Conservation (phyloP, 1,140 invertebrate species). For the Drosophila willistoni region DNA sequence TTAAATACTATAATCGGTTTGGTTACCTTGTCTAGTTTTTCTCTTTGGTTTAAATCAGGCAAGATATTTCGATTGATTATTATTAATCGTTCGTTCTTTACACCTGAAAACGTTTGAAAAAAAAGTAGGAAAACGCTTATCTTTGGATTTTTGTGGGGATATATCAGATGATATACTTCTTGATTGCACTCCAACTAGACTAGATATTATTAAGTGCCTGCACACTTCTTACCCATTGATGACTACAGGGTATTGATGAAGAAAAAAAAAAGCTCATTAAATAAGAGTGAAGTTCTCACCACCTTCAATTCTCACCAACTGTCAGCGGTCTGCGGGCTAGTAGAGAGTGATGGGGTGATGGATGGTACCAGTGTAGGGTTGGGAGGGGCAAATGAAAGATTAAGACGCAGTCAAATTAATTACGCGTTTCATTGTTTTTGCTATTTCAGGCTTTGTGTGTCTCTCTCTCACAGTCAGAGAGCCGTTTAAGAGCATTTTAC, state of each 20-base stretch:
- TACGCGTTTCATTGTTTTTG: constrained; percentile 56
- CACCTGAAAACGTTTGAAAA: no score
- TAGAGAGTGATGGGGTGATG: background rate
- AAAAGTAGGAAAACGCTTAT: no score
- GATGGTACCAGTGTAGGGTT: background rate
- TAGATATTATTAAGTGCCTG: no score
- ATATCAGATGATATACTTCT: no score
- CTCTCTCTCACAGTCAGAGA: constrained; percentile 14
- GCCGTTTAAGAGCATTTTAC: constrained; percentile 9
- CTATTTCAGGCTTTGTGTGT: constrained; percentile 17
- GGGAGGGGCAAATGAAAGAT: constrained; percentile 40
- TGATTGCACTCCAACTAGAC: no score
- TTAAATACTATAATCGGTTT: no score
- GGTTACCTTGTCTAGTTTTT: no score
- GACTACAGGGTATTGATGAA: constrained; percentile 13
- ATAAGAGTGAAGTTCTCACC: constrained; percentile 58
- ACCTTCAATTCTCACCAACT: constrained; percentile 49
- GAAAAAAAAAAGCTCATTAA: constrained; percentile 59
- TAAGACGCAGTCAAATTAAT: constrained; percentile 70
- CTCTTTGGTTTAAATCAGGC: no score
- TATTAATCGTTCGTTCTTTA: no score
- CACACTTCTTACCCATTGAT: no score
- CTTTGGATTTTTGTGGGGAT: constrained; percentile 20
- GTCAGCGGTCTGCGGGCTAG: constrained; percentile 15
- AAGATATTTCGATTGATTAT: no score